Conservation (phyloP, 2,113 vertebrate species). For the Sylvietta virens region DNA sequence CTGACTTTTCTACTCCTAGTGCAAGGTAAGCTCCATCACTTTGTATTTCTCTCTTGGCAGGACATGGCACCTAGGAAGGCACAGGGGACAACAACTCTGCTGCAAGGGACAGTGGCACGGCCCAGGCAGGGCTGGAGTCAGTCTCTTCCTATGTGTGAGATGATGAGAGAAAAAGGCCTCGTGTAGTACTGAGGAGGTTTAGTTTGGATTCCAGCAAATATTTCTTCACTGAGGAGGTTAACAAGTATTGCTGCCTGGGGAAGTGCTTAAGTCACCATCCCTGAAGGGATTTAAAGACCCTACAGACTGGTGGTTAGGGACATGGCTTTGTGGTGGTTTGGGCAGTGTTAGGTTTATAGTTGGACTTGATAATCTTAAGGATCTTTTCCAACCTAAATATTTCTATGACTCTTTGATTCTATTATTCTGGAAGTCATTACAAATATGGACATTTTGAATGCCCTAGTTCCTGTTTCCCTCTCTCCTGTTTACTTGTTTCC, state of each 20-base stretch:
- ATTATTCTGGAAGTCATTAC: background rate
- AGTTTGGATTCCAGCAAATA: background rate
- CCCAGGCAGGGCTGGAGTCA: background rate
- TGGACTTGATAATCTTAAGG: background rate
- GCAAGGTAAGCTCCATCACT: background rate
- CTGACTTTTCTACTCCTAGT: background rate
- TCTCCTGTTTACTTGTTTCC: background rate
- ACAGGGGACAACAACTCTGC: fast-evolving
- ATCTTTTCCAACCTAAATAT: background rate
- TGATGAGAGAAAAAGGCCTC: background rate
- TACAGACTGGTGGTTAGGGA: background rate
- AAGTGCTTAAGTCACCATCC: background rate
- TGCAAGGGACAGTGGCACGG: fast-evolving
- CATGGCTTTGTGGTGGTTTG: background rate
- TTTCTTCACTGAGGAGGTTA: background rate
- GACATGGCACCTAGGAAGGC: background rate
- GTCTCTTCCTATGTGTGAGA: background rate
- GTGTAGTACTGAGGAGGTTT: background rate
- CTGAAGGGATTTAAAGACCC: background rate
- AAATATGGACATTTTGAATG: background rate
- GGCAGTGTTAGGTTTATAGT: background rate
- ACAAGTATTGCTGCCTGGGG: background rate
- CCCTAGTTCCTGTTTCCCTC: background rate
- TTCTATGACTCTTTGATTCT: background rate
- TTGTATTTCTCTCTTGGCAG: fast-evolving